Evolutionary conservation across 2,113 vertebrate genomes (phyloP), one percentile per base, ranked within the genome.

Genomic region (Canis aureus): DNA sequence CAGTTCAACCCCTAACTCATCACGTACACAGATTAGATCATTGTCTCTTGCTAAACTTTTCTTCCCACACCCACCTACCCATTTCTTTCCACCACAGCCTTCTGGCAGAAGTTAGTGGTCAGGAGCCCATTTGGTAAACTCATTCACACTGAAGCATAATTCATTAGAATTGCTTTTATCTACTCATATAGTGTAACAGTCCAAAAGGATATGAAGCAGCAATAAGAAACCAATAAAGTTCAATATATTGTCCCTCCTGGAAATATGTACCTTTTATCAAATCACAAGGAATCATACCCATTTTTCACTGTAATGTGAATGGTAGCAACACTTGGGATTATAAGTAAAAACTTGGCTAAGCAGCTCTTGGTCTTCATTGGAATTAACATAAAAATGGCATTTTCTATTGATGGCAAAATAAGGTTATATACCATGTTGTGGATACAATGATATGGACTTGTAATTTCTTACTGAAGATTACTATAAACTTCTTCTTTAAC

Each of bases 101-200:
- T 90, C 71, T 60, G 43, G n/a, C 17, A 95, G 57, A 93, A 91
- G 17, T 43, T 94, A 78, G 11, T 32, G 62, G 53, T 60, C 53
- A 83, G 51, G 80, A 96, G 97, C 96, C 90, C 29, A 86, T 74
- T 25, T 57, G 73, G 25, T 78, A 64, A 57, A 60, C 71, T 85
- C 66, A 96, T 69, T 93, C n/a, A 88, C 22, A 90, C 27, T 81
- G 51, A 89, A 55, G 60, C 20, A 13, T 93, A 88, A 91, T 27
- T 93, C 71, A 6, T n/a, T 55, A 83, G 82, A 88, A 22, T 79
- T 79, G 20, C 88, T 80, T 76, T 57, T 81, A 15, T 82, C 51
- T 88, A 43, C 85, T 79, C 79, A 53, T 85, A 57, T 66, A 74
- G 20, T 80, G 53, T n/a, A 80, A 27, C 51, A 5, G 38, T 85